Evolutionary conservation across 2,113 vertebrate genomes (phyloP), one percentile per base, ranked within the genome.

Genomic region (Cyprinodon variegatus): DNA sequence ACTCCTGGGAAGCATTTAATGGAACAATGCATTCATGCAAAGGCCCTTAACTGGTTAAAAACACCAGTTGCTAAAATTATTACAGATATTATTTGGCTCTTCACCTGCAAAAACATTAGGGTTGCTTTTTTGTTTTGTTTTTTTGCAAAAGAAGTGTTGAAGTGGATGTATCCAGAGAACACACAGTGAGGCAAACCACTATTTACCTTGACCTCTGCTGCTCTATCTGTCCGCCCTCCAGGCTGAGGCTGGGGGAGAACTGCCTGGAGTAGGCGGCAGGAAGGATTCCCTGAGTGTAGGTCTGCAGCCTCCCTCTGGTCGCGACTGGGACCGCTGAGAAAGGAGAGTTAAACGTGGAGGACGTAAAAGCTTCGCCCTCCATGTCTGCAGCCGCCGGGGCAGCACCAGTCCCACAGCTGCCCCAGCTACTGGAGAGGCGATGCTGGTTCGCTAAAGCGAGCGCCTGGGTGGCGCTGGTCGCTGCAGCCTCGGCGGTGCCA

Each of bases 251-350:
- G 80, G 95, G 95, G 78, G 95, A 91, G 92, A 86, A 83, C 65
- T 94, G 94, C 81, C 95, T 95, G 92, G 93, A 92, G 94, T 95
- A 96, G 72, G 94, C 78, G 61, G 94, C 93, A 61, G 96, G 96
- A 82, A 95, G 87, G 89, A 96, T 94, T 93, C 97, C 97, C 93
- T 96, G 96, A 94, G 97, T 96, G 95, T 96, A 97, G 53, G 97
- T 97, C 92, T 97, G 96, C 90, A 99, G 95, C 88, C 97, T 96
- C 61, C 96, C 94, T 74, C 97, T 91, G 10, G 92, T 83, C 79
- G 93, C 92, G 50, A 85, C 73, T 29, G 93, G 90, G 2, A 92
- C 88, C 63, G 89, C 91, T 64, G 92, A 89, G 83, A 93, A 93
- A 12, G 94, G 93, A 43, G 93, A 93, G 89, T 88, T 89, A 78